Percentiles rank a stretch among this genome's conserved stretches.
phyloP scores from a whole-genome alignment of 2,888 invertebrate species.

The Cistogaster globosa region DNA sequence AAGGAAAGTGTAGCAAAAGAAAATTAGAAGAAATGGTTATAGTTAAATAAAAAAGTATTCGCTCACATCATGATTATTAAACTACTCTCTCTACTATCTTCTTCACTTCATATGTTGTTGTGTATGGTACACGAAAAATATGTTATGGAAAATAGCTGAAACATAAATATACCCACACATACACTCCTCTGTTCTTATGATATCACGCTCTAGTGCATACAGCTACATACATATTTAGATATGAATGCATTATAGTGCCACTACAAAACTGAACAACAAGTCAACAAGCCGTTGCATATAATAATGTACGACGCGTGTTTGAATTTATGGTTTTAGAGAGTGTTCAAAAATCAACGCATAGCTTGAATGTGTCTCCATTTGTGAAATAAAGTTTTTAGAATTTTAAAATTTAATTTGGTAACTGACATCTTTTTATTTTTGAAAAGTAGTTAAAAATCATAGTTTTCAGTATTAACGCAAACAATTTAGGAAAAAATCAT shows the following conservation, averaged over 20 bases:
- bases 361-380: no score
- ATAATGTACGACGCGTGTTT: constrained; percentile 13
- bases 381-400: no score
- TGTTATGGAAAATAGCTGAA: constrained; percentile 5
- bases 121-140: not conserved
- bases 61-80: constrained; percentile 38
- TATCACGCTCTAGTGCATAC: not conserved
- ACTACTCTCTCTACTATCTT: constrained; percentile 34
- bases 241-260: constrained; percentile 31
- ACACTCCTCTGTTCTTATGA: no score
- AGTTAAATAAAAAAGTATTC: constrained; percentile 33
- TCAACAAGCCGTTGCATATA: constrained; percentile 31
- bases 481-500: no score
- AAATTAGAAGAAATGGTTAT: not conserved
- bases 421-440: no score
- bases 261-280: constrained; percentile 48
- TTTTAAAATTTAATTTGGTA: no score
- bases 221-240: not conserved
- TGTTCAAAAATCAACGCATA: not conserved
- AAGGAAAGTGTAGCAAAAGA: constrained; percentile 1
- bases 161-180: no score
- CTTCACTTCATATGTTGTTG: not conserved
- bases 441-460: no score
- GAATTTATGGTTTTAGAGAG: constrained; percentile 8
- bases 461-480: no score